Evolutionary conservation across 2,113 vertebrate species (phyloP).

Genomic region (Dasyprocta punctata): DNA sequence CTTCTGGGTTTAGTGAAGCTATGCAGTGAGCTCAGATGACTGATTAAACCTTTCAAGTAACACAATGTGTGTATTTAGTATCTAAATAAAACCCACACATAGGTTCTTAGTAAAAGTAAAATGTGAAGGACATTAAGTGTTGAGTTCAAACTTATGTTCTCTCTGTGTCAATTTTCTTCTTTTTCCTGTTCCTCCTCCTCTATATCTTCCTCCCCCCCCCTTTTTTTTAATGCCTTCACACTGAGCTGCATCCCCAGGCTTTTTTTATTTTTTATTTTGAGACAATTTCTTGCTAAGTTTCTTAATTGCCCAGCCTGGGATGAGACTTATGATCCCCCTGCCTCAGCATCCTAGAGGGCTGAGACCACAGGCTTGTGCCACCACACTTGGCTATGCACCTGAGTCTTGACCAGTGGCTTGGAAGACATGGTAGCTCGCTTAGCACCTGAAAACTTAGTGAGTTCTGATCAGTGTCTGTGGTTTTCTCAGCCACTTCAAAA

Average conservation of each 20-base stretch:
- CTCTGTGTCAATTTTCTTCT: neutral
- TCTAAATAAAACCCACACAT: neutral
- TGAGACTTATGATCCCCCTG: neutral
- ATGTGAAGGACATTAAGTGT: neutral
- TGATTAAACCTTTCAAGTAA: neutral
- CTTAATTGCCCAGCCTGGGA: neutral
- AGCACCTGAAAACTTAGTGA: neutral
- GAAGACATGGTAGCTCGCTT: neutral
- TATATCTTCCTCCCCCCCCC: neutral
- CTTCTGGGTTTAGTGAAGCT: neutral
- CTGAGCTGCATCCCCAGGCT: neutral
- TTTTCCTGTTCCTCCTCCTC: neutral
- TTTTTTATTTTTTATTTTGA: neutral
- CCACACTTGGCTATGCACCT: neutral
- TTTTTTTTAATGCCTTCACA: neutral
- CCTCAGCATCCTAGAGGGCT: neutral
- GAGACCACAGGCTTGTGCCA: neutral
- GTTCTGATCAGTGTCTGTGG: neutral
- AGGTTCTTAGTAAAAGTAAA: neutral
- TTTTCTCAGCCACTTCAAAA: neutral
- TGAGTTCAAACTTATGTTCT: neutral
- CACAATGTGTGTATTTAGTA: neutral
- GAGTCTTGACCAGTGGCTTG: neutral
- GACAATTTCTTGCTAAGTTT: neutral
- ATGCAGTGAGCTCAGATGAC: neutral